Base-by-base conservation (phyloP, 2,888 invertebrate genomes). In the Agonopterix arenella region DNA sequence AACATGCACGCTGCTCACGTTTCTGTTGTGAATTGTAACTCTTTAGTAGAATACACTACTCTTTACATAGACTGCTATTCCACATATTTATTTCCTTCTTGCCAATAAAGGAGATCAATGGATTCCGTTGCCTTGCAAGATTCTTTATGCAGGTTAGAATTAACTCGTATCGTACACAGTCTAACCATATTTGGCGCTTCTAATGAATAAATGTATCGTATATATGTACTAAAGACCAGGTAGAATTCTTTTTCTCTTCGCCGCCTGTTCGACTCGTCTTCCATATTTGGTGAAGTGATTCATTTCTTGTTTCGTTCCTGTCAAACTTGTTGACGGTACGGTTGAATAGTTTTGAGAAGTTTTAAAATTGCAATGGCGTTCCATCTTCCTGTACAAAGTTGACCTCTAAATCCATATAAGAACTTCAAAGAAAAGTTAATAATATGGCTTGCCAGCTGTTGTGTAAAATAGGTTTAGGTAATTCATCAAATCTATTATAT, bases 231-330 rank as follows among this genome's bases (percentile, higher is more conserved):
- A 64, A 64, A 60, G 64, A 58, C 57, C 64, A 58, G 60, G 65
- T 63, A 61, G 62, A 65, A 68, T 70, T 69, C 57, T 73, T 76
- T 75, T 73, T 73, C 64, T 64, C 57, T 56, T 55, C 7, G 28
- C 54, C 28, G 28, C 62, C 66, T 66, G 63, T 54, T 62, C 62
- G 40, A 43, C 11, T 68, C 59, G 67, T 57, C 53, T 54, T 47
- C 80, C 76, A 61, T 80, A 75, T 80, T 73, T 72, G 76, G 80
- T 47, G 49, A 54, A 57, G 62, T 77, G 76, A 79, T 69, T 80
- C 74, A 76, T 63, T 66, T 68, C 70, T 70, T 62, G 69, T 73
- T 65, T 61, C 61, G 61, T 61, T 62, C 62, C 61, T 53, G 66
- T 68, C 58, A 57, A 67, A 62, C 63, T 52, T 54, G 64, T 66